Percentiles rank a stretch among this genome's conserved stretches.
Conservation (phyloP, 64 coral and sea anemone species). For the Orbicella faveolata region DNA sequence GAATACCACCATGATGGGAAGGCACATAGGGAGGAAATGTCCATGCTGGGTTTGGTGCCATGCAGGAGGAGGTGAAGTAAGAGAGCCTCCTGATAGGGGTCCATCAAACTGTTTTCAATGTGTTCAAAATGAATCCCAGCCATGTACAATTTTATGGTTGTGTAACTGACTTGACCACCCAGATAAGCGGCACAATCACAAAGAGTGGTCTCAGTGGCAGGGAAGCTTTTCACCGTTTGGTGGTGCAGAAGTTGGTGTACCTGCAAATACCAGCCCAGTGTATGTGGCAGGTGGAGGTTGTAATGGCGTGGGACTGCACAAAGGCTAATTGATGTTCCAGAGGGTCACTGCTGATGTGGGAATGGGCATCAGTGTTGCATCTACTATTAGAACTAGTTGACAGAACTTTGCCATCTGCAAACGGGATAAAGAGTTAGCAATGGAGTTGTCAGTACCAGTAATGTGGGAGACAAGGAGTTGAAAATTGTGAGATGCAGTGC, state of each 20-base stretch:
- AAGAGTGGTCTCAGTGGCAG: neutral
- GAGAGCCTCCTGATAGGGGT: too few relatives aligned
- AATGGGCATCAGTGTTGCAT: neutral
- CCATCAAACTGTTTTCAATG: too few relatives aligned
- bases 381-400: neutral
- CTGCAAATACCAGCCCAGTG: neutral
- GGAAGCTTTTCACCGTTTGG: neutral
- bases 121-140: too few relatives aligned
- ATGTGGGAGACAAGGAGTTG: neutral
- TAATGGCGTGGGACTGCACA: neutral
- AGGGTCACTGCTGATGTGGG: neutral
- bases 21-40: too few relatives aligned
- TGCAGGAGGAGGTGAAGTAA: too few relatives aligned
- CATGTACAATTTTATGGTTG: too few relatives aligned
- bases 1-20: too few relatives aligned
- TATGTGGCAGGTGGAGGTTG: neutral
- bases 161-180: too few relatives aligned
- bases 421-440: slow-evolving; percentile 26
- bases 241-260: neutral
- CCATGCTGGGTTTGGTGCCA: too few relatives aligned
- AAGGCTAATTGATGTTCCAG: neutral
- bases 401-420: slow-evolving; percentile 3
- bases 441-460: neutral
- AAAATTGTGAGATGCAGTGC: too few relatives aligned
- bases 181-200: too few relatives aligned